phyloP scores from a whole-genome alignment of 2,113 vertebrate species.

The Willisornis vidua region DNA sequence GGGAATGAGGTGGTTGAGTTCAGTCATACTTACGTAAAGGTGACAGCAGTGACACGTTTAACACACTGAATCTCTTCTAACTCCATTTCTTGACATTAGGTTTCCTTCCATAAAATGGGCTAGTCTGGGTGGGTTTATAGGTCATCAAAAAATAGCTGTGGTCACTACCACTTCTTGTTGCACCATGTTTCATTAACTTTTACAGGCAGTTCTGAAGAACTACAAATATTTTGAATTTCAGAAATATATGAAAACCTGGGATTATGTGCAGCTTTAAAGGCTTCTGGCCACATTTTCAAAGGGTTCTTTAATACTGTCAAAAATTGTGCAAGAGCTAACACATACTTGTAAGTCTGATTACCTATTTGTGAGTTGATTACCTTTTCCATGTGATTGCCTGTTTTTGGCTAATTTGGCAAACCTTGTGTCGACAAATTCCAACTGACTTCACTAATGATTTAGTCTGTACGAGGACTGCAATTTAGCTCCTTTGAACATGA shows the following conservation, averaged over 20 bases:
- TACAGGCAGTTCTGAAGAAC: background rate
- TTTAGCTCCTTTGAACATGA: constrained; percentile 24
- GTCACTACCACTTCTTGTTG: background rate
- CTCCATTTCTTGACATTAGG: background rate
- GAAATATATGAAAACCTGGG: background rate
- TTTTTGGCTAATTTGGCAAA: constrained; percentile 42
- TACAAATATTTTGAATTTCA: constrained; percentile 11
- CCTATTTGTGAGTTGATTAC: constrained; percentile 34
- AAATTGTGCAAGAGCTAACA: constrained; percentile 20
- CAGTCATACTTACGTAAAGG: background rate
- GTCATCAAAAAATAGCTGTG: background rate
- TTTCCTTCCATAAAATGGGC: background rate
- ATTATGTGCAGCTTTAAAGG: background rate
- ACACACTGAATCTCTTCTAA: background rate
- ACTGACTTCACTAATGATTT: background rate
- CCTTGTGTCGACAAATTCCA: background rate
- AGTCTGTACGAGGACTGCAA: background rate
- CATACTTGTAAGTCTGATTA: constrained; percentile 5
- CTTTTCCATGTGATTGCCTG: constrained; percentile 16
- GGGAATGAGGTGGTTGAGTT: background rate
- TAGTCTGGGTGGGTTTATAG: background rate
- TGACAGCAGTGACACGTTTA: background rate
- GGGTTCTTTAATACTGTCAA: background rate
- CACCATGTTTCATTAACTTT: background rate
- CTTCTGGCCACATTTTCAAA: constrained; percentile 9